phyloP scores from a whole-genome alignment of 2,797 vertebrate genomes.

The Molossus molossus region DNA sequence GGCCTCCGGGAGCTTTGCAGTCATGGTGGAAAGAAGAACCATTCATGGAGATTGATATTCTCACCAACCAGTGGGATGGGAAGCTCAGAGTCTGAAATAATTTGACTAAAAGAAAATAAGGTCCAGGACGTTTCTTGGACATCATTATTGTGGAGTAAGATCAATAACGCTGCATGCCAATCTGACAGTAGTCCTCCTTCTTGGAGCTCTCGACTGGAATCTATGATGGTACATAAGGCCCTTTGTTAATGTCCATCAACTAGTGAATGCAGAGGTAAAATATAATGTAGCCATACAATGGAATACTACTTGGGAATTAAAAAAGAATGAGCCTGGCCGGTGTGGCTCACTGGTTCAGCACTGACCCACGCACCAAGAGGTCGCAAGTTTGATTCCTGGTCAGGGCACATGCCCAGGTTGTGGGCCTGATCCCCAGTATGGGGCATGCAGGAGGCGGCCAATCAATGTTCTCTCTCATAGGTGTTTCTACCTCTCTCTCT shows the following conservation, averaged over 20 bases:
- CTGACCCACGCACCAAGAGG: too few species aligned
- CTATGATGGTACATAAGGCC: background rate
- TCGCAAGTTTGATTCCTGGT: too few species aligned
- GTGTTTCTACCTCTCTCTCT: too few species aligned
- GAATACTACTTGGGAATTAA: background rate
- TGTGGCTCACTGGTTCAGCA: too few species aligned
- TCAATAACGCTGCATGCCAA: background rate
- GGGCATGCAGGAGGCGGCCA: too few species aligned
- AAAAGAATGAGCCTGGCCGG: background rate
- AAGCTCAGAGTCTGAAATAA: background rate
- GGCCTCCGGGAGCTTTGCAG: background rate
- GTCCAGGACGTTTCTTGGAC: background rate
- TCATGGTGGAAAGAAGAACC: background rate
- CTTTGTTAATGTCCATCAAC: background rate
- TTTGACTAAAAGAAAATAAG: conserved; percentile 21
- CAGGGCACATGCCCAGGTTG: too few species aligned
- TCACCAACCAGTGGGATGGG: background rate
- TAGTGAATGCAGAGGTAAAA: background rate
- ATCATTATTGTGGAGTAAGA: background rate
- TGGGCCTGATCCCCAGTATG: too few species aligned
- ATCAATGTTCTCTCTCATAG: too few species aligned
- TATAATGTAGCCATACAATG: background rate
- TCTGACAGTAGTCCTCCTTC: background rate
- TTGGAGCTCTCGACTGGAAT: background rate
- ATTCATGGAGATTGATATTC: background rate